Percentiles rank a stretch among this genome's conserved stretches.
Evolutionary conservation across 2,888 invertebrate genomes (phyloP).

Genomic region (Cephus pulcher): DNA sequence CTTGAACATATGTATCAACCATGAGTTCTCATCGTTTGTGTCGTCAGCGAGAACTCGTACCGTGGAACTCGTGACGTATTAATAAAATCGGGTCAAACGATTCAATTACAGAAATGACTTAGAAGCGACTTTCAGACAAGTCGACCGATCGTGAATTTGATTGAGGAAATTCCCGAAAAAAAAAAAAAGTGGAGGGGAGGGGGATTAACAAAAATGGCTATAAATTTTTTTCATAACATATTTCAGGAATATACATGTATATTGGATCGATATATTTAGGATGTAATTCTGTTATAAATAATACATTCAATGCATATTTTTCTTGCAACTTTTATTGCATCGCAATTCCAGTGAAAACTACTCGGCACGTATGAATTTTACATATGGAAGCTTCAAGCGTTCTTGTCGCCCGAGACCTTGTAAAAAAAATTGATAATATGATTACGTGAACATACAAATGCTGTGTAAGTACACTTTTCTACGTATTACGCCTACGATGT

Average conservation of each 20-base stretch:
- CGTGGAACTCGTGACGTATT: conserved; percentile 9
- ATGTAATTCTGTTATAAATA: no score
- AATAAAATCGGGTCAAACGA: conserved; percentile 55
- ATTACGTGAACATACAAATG: not conserved
- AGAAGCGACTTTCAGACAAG: not conserved
- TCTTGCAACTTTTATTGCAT: no score
- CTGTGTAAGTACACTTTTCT: conserved; percentile 10
- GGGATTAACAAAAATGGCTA: no score
- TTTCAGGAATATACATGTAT: no score
- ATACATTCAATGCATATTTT: no score
- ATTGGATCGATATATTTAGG: no score
- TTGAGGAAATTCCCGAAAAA: not conserved
- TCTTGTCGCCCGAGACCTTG: no score
- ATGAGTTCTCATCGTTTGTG: not conserved
- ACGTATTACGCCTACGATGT: not conserved
- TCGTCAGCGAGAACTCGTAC: not conserved
- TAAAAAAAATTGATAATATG: not conserved
- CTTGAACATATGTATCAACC: not conserved
- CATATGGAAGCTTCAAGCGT: no score
- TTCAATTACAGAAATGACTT: conserved; percentile 35
- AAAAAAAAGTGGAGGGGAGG: no score
- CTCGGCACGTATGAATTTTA: no score
- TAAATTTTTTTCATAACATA: no score
- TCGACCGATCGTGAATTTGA: not conserved
- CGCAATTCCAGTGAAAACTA: no score